Conservation (phyloP, 2,888 invertebrate species). For the Tipula unca region DNA sequence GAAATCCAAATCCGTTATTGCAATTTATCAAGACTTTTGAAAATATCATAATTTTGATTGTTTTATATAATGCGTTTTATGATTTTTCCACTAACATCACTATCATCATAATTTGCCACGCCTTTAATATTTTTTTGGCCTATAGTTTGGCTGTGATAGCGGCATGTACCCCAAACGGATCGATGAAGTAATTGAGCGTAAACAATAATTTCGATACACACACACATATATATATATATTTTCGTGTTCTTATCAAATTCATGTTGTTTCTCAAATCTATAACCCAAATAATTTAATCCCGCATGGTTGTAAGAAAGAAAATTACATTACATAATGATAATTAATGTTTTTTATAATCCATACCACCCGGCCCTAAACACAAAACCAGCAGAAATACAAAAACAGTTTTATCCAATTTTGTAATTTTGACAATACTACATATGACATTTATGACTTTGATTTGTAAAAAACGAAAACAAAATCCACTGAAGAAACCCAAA, state of each 20-base stretch:
- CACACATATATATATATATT: too few relatives aligned
- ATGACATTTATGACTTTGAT: neutral
- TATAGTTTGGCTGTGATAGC: neutral
- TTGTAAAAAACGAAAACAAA: neutral
- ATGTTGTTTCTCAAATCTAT: neutral
- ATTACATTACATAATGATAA: neutral
- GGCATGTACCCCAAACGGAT: neutral
- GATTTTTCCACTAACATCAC: neutral
- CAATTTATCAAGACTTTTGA: too few relatives aligned
- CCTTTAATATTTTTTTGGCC: neutral
- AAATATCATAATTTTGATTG: too few relatives aligned
- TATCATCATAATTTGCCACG: neutral
- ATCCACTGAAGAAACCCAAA: neutral
- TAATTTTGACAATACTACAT: neutral
- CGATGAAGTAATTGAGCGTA: too few relatives aligned
- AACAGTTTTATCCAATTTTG: neutral
- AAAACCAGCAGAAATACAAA: neutral
- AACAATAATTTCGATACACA: too few relatives aligned
- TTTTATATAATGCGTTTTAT: too few relatives aligned
- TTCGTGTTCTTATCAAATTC: neutral
- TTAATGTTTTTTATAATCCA: neutral
- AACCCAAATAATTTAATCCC: neutral
- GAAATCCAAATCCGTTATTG: too few relatives aligned
- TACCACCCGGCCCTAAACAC: neutral
- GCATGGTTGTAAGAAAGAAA: neutral